Evolutionary conservation across 2,797 vertebrate genomes (phyloP).

Genomic region (Falco novaeseelandiae): DNA sequence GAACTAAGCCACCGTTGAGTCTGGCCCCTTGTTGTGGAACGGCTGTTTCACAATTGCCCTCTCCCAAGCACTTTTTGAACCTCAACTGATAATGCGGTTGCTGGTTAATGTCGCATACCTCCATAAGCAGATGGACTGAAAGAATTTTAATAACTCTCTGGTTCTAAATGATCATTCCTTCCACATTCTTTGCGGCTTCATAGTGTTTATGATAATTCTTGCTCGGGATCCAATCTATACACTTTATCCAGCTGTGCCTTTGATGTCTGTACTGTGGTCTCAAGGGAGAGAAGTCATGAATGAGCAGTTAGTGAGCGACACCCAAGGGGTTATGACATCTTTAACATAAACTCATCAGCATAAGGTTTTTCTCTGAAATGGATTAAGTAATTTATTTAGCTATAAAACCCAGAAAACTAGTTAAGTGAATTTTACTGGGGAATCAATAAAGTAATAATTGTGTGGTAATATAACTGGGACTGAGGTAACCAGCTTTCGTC

Average conservation of each 20-base stretch:
- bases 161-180: constrained; percentile 45
- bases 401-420: constrained; percentile 79
- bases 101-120: neutral
- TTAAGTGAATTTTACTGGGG: constrained; percentile 82
- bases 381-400: constrained; percentile 82
- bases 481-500: constrained; percentile 14
- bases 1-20: neutral
- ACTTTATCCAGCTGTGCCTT: constrained; percentile 61
- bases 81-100: neutral
- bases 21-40: neutral
- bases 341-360: constrained; percentile 60
- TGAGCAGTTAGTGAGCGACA: constrained; percentile 24
- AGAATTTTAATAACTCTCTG: constrained; percentile 50
- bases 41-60: neutral
- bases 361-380: constrained; percentile 62
- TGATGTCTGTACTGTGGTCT: constrained; percentile 55
- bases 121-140: constrained; percentile 5
- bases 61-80: neutral
- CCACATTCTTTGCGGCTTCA: constrained; percentile 51
- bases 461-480: neutral
- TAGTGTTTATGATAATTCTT: constrained; percentile 53
- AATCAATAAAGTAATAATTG: constrained; percentile 79
- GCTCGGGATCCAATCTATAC: neutral
- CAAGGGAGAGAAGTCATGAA: constrained; percentile 18
- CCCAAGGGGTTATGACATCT: constrained; percentile 55